Conservation (phyloP, 1,140 invertebrate genomes). For the Helicoverpa zea region DNA sequence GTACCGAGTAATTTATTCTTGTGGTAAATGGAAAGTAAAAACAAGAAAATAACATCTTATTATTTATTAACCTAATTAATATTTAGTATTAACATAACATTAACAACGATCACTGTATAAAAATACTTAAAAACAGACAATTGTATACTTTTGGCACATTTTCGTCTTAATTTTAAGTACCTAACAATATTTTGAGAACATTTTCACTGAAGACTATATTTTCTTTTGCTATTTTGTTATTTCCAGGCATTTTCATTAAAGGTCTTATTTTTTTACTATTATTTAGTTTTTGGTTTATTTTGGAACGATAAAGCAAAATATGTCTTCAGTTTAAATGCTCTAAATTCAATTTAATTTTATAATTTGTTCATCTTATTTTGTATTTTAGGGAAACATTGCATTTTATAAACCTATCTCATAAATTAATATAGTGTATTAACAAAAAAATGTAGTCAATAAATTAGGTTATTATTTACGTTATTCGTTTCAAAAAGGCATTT, state of each 20-base stretch:
- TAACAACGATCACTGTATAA: slow-evolving; percentile 34
- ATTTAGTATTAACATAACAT: slow-evolving; percentile 31
- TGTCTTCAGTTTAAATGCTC: neutral
- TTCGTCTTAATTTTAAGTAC: slow-evolving; percentile 4
- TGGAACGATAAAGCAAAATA: neutral
- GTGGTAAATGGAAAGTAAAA: neutral
- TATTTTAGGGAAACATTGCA: neutral
- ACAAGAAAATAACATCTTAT: slow-evolving; percentile 23
- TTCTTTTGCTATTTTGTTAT: neutral
- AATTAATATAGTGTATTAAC: too few species aligned
- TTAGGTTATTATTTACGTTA: neutral
- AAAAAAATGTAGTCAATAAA: too few species aligned
- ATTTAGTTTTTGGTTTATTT: too few species aligned
- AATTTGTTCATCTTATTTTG: neutral
- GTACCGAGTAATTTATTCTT: too few species aligned
- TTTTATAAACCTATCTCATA: neutral
- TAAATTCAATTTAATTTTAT: neutral
- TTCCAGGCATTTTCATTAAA: neutral
- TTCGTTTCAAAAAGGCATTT: neutral
- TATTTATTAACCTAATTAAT: slow-evolving; percentile 33
- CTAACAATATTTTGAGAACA: neutral
- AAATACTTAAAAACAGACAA: slow-evolving; percentile 30
- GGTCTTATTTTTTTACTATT: neutral
- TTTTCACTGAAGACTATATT: neutral
- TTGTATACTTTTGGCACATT: slow-evolving; percentile 38